Base-by-base conservation (phyloP, 2,797 vertebrate species). In the Molossus molossus region DNA sequence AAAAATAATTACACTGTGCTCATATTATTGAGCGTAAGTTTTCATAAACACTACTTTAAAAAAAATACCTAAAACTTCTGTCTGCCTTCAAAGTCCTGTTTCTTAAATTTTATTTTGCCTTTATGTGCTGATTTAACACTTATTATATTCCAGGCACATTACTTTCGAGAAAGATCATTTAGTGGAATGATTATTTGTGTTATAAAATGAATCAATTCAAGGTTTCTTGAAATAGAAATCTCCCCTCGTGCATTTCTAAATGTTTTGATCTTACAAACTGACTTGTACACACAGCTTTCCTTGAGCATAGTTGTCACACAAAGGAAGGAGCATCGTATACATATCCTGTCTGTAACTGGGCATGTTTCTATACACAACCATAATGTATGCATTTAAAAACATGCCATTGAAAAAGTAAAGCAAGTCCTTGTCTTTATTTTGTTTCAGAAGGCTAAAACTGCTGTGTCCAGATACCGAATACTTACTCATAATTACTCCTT, bases 401-500 rank as follows among this genome's bases (percentile, higher is more conserved):
- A 73, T 70, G 37, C 7, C 48, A 25, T 76, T 89, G 90, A 72
- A 57, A 81, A 86, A 83, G 53, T 6, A 75, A 20, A 93, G 64
- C 23, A 23, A 45, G 76, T 86, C 21, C 29, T 23, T 65, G 12
- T 7, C 25, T 80, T 95, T 80, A 50, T 88, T 95, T 90, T 73
- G 17, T 81, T 94, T 91, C 57, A 48, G 50, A 79, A 88, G 40
- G 17, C n/a, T 91, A 25, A 94, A 91, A 76, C 17, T 82, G 17
- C 62, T 87, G 3, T 62, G 48, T 55, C 29, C 27, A 91, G 17
- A 60, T 40, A 57, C 9, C 65, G 69, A 83, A 48, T 33, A 65
- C 25, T 70, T 90, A 58, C 29, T 85, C 50, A 33, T 37, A 62
- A 64, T 45, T 5, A 60, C 27, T 20, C 73, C 60, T 84, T 4